These are phyloP conservation scores for Myiotriccus ornatus DNA, from an alignment of 2,797 vertebrate species.

Conservation along the genomic window DNA sequence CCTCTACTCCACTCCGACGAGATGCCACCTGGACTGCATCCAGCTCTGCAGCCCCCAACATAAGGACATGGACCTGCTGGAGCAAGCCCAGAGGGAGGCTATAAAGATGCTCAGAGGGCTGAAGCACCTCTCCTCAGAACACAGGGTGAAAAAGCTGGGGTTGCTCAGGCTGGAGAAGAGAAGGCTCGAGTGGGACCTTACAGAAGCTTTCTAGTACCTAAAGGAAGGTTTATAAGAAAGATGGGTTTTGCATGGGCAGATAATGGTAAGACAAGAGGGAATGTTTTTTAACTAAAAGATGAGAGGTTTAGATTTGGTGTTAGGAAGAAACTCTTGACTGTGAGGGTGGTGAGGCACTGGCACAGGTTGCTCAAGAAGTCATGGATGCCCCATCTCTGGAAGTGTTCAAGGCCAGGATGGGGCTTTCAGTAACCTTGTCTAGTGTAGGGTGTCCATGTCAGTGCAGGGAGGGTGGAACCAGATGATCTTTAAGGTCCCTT, in stretches of 20 bases:
- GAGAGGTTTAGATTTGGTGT: neutral
- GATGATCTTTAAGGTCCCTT: neutral
- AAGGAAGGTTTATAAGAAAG: neutral
- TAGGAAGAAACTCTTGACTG: neutral
- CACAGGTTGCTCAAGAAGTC: neutral
- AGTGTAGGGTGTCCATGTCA: neutral
- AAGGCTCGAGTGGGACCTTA: neutral
- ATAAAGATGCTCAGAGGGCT: neutral
- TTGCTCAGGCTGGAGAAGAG: neutral
- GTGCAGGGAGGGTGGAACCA: neutral
- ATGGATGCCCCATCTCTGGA: neutral
- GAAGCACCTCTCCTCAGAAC: neutral
- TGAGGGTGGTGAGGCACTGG: neutral
- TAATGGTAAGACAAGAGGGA: neutral
- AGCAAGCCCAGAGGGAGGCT: neutral
- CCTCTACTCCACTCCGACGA: fast-evolving
- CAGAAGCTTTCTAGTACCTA: neutral
- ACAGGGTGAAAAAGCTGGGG: neutral
- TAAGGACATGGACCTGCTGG: neutral
- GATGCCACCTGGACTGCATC: neutral
- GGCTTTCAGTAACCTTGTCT: neutral
- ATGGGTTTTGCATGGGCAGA: neutral
- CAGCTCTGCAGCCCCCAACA: neutral
- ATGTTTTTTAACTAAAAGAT: neutral
- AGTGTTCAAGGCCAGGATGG: neutral